Conservation (phyloP, 2,797 vertebrate species). For the Pterois miles region DNA sequence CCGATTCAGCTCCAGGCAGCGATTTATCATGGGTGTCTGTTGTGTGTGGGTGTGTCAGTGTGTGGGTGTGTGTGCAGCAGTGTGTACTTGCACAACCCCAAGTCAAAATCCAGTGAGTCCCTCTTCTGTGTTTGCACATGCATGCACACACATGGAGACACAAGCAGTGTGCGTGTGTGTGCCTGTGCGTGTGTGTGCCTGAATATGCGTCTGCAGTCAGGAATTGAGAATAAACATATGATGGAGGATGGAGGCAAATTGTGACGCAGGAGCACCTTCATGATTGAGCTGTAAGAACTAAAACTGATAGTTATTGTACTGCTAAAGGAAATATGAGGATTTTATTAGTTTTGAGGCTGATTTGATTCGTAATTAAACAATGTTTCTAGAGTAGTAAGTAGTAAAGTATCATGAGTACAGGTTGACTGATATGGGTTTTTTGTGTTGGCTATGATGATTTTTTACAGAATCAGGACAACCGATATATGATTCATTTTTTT, state of each 20-base stretch:
- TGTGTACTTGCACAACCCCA: neutral
- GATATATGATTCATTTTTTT: too few species aligned
- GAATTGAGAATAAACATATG: conserved; percentile 3
- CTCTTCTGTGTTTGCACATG: conserved; percentile 5
- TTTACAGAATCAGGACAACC: too few species aligned
- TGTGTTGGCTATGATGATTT: too few species aligned
- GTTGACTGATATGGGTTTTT: too few species aligned
- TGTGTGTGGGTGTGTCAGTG: neutral
- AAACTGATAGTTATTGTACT: neutral
- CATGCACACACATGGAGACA: neutral
- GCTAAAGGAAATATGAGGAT: neutral
- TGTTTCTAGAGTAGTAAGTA: too few species aligned
- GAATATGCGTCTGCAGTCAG: conserved; percentile 23
- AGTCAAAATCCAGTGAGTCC: conserved; percentile 2
- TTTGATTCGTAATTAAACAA: neutral
- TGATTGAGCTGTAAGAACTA: neutral
- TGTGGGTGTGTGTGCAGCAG: neutral
- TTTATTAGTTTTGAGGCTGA: neutral
- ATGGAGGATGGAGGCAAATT: neutral
- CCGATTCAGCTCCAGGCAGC: conserved; percentile 35
- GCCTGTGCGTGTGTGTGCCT: neutral
- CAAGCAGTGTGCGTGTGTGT: neutral
- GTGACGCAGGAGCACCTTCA: neutral
- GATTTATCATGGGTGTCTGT: conserved; percentile 22
- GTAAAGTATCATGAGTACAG: too few species aligned